Conservation (phyloP, 2,888 invertebrate genomes). For the Drosophila austrosaltans region DNA sequence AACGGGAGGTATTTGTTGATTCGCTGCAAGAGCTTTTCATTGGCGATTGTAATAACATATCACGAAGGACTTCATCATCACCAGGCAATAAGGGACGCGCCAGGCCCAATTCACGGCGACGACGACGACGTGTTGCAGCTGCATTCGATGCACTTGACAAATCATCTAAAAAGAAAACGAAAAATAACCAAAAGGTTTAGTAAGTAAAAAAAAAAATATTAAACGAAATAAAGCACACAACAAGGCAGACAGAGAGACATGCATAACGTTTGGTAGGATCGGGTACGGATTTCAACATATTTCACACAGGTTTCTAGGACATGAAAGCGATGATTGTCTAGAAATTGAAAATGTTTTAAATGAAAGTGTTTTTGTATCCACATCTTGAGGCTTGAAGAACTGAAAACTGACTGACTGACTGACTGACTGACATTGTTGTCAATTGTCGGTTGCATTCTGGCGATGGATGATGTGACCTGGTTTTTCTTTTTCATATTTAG, state of each 20-base stretch:
- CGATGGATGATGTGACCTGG: not conserved
- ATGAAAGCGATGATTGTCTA: constrained; percentile 37
- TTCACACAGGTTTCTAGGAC: constrained; percentile 69
- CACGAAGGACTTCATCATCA: constrained; percentile 79
- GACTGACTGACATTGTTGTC: not conserved
- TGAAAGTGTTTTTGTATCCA: constrained; percentile 50
- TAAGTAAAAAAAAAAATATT: not conserved
- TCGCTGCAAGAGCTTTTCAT: constrained; percentile 65
- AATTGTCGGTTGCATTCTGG: not conserved
- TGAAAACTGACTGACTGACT: constrained; percentile 22
- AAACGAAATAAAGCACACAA: too few relatives aligned
- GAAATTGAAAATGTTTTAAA: constrained; percentile 63
- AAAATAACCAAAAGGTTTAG: not conserved
- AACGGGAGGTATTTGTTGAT: constrained; percentile 59
- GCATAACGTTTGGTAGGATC: constrained; percentile 42
- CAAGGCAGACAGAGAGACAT: constrained; percentile 40
- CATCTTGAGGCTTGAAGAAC: constrained; percentile 27
- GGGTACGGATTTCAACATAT: constrained; percentile 62
- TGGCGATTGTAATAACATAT: constrained; percentile 76
- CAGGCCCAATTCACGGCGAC: constrained; percentile 82
- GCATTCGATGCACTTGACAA: constrained; percentile 43
- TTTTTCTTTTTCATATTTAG: constrained; percentile 1
- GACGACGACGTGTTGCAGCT: constrained; percentile 79
- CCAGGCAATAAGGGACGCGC: constrained; percentile 80
- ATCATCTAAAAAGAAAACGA: constrained; percentile 81